Evolutionary conservation across 2,113 vertebrate species (phyloP).

Genomic region (Austrofundulus limnaeus): DNA sequence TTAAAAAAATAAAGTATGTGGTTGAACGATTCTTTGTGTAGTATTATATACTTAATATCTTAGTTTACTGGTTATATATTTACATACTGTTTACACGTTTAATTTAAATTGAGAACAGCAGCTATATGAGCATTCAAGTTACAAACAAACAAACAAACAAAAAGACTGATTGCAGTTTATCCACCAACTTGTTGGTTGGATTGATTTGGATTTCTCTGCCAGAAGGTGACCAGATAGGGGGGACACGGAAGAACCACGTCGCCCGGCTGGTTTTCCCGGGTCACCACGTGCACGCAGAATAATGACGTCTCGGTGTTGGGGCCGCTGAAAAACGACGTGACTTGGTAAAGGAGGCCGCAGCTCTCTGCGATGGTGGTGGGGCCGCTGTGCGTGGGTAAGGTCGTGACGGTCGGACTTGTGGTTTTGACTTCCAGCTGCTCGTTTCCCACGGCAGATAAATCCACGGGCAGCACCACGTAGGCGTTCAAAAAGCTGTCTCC

Average conservation of each 20-base stretch:
- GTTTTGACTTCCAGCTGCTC: constrained; percentile 45
- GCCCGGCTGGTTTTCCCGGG: constrained; percentile 16
- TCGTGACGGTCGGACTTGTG: constrained; percentile 1
- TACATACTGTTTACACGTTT: background rate
- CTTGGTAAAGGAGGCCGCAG: constrained; percentile 76
- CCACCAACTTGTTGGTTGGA: constrained; percentile 31
- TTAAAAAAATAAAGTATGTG: background rate
- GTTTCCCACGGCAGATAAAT: constrained; percentile 12
- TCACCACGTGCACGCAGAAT: constrained; percentile 67
- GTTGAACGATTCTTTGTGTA: background rate
- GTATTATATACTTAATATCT: background rate
- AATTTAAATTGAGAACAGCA: background rate
- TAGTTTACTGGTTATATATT: background rate
- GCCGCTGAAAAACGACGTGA: constrained; percentile 53
- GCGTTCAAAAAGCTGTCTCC: constrained; percentile 66
- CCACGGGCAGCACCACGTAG: constrained; percentile 70
- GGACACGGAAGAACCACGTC: constrained; percentile 60
- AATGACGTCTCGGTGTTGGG: background rate
- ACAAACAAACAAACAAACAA: background rate
- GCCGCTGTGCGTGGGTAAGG: constrained; percentile 35
- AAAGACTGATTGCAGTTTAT: constrained; percentile 20
- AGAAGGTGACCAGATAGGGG: constrained; percentile 72
- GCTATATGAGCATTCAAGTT: background rate
- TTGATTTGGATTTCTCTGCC: constrained; percentile 55
- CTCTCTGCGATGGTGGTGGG: constrained; percentile 42